phyloP scores from a whole-genome alignment of 2,888 invertebrate genomes.

The Hesperia comma region DNA sequence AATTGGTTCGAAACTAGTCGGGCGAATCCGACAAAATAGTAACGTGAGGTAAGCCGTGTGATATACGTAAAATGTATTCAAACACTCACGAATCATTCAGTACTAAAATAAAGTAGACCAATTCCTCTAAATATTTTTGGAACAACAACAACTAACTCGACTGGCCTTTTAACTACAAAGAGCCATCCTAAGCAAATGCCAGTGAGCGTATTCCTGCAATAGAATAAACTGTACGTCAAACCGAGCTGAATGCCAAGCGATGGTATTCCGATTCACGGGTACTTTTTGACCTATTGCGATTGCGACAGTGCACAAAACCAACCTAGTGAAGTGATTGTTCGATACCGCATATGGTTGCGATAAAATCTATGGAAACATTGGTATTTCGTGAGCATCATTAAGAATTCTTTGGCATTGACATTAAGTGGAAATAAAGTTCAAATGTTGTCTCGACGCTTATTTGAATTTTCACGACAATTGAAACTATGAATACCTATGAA shows the following conservation, averaged over 20 bases:
- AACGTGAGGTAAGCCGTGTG: no score
- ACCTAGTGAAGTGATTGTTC: conserved; percentile 21
- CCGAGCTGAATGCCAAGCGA: conserved; percentile 39
- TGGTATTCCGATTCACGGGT: conserved; percentile 43
- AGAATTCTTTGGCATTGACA: conserved; percentile 26
- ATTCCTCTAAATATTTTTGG: no score
- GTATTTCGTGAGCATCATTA: conserved; percentile 11
- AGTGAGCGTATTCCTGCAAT: conserved; percentile 11
- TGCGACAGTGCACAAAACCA: conserved; percentile 22
- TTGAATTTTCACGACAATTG: no score
- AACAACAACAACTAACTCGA: conserved; percentile 1
- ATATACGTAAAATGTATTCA: no score
- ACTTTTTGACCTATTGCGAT: conserved; percentile 42
- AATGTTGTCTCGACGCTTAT: background rate
- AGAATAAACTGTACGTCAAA: conserved; percentile 22
- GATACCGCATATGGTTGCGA: conserved; percentile 18
- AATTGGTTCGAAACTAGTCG: no score
- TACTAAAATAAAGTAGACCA: no score
- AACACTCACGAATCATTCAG: no score
- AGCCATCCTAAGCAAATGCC: conserved; percentile 21
- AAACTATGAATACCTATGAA: no score
- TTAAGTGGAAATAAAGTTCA: conserved; percentile 5
- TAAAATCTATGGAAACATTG: conserved; percentile 26
- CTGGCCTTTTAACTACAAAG: conserved; percentile 6
- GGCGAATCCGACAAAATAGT: no score